Evolutionary conservation across 2,888 invertebrate genomes (phyloP), one percentile per base, ranked within the genome.

Genomic region (Entomobrya proxima): DNA sequence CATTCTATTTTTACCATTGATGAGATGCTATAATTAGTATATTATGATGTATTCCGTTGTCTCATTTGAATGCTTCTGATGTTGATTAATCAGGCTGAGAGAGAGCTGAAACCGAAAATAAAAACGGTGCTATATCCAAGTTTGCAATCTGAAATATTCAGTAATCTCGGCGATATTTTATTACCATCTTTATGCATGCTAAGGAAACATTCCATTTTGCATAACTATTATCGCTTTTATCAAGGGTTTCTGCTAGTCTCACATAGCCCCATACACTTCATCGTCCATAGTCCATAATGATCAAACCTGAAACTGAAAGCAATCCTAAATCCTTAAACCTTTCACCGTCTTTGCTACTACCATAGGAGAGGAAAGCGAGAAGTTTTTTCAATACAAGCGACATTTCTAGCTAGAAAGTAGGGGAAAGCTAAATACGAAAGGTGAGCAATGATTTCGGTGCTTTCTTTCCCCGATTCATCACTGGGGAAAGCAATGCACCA

Each of bases 101-200:
- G 37, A 15, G 30, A n/a, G 4, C 18, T 30, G 30, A 40, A 67
- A 47, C n/a, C 44, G 72, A 13, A 32, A 15, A 35, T 37, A 67
- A 37, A 67, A 72, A 72, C 72, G 72, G 72, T 72, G 72, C 72
- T 72, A 72, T 24, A n/a, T 15, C 0, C 24, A 1, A 72, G 18
- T 2, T 30, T 47, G 44, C 44, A 47, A 47, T 11, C 2, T 6
- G 24, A 69, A 40, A 4, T 15, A 15, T 13, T 72, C 11, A 11
- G 27, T 44, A 2, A n/a, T 69, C 27, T n/a, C 13, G 24, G 40
- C 27, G 7, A 21, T 69, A 13, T 3, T 69, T 69, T 24, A 18
- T 64, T 58, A 2, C 58, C 1, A 58, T 30, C 30, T 2, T n/a
- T n/a, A n/a, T n/a, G n/a, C 37, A 67, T 13, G 15, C 67, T 67